phyloP scores from a whole-genome alignment of 2,888 invertebrate genomes.

The Scrobipalpa atriplicella region DNA sequence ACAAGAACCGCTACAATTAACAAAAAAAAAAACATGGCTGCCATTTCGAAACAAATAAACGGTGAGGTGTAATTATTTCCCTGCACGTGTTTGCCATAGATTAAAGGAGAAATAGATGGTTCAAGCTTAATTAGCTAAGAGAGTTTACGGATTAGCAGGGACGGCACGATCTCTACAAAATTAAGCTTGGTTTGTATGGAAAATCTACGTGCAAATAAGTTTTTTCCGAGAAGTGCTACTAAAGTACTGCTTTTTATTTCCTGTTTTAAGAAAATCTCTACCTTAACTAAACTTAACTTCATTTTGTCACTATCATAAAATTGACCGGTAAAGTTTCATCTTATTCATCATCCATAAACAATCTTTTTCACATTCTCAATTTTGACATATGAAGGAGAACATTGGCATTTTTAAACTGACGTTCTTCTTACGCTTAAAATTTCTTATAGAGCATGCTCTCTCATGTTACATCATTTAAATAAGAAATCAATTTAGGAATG shows the following conservation, averaged over 20 bases:
- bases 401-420: too few species aligned
- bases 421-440: too few species aligned
- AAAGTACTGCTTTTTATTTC: neutral
- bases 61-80: conserved; percentile 34
- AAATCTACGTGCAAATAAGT: conserved; percentile 6
- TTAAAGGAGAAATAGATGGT: conserved; percentile 18
- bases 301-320: neutral
- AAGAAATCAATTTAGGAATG: too few species aligned
- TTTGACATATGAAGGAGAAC: too few species aligned
- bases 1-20: conserved; percentile 26
- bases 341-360: neutral
- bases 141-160: conserved; percentile 4
- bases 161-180: conserved; percentile 1
- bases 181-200: conserved; percentile 8
- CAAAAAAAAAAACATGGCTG: conserved; percentile 37
- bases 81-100: conserved; percentile 25
- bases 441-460: too few species aligned
- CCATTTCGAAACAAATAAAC: conserved; percentile 37
- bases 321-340: neutral
- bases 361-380: too few species aligned
- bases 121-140: conserved; percentile 12
- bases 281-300: too few species aligned
- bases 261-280: neutral
- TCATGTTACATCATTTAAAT: too few species aligned
- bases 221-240: neutral